phyloP scores from a whole-genome alignment of 2,113 vertebrate species.

The Cyprinodon variegatus region DNA sequence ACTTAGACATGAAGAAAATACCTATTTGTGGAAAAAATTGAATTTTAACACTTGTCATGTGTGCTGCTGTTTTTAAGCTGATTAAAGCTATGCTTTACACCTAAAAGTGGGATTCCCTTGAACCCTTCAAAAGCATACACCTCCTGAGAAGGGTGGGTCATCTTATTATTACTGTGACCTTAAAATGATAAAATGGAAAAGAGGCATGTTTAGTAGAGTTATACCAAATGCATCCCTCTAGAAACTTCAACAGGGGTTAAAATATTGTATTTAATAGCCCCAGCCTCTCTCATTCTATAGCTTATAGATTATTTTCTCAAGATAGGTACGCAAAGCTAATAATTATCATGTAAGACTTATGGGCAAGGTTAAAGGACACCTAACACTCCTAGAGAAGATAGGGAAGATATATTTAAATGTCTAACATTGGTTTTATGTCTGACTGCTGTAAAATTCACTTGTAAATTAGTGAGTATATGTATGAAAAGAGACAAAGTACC shows the following conservation, averaged over 20 bases:
- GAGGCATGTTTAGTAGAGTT: too few relatives aligned
- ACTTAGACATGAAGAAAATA: too few relatives aligned
- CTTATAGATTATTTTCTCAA: background rate
- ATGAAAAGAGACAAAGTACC: slow-evolving; percentile 22
- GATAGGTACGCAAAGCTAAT: slow-evolving; percentile 8
- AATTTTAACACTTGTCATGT: too few relatives aligned
- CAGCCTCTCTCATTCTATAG: background rate
- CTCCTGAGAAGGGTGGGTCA: too few relatives aligned
- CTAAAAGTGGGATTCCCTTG: too few relatives aligned
- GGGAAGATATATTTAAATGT: slow-evolving; percentile 24
- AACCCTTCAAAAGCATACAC: too few relatives aligned
- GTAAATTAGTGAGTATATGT: slow-evolving; percentile 17
- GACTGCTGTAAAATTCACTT: slow-evolving; percentile 37
- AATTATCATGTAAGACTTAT: slow-evolving; percentile 24
- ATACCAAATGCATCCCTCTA: too few relatives aligned
- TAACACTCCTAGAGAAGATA: slow-evolving; percentile 29
- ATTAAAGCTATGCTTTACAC: too few relatives aligned
- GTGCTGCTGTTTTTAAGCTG: too few relatives aligned
- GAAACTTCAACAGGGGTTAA: background rate
- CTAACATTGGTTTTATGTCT: slow-evolving; percentile 36
- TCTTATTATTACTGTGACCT: too few relatives aligned
- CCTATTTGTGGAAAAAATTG: too few relatives aligned
- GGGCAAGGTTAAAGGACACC: slow-evolving; percentile 20
- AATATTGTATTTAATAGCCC: background rate
- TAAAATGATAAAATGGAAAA: too few relatives aligned